phyloP scores from a whole-genome alignment of 1,140 invertebrate genomes.

The Hylaeus volcanicus region DNA sequence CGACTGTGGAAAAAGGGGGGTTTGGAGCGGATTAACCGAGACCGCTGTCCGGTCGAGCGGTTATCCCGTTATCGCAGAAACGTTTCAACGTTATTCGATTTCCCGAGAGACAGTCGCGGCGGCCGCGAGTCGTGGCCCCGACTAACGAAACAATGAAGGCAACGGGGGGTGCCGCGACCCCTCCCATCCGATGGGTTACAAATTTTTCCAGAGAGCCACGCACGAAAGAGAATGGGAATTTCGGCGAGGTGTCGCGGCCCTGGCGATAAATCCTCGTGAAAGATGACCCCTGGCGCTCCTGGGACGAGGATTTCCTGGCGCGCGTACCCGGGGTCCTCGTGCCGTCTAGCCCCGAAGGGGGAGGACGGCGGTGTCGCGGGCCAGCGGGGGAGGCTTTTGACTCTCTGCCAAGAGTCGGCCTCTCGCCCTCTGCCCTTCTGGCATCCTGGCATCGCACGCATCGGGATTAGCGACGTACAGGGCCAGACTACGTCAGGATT shows the following conservation, averaged over 20 bases:
- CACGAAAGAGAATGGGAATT: constrained; percentile 26
- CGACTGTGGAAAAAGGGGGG: too few relatives aligned
- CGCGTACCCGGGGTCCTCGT: constrained; percentile 18
- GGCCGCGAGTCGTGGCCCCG: background rate
- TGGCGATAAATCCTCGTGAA: constrained; percentile 52
- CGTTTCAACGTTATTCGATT: background rate
- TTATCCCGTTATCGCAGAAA: background rate
- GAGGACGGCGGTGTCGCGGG: constrained; percentile 19
- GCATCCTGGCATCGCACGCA: constrained; percentile 56
- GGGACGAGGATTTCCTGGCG: constrained; percentile 42
- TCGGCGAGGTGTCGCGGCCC: constrained; percentile 34
- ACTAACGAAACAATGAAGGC: constrained; percentile 3
- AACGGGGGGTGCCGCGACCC: background rate
- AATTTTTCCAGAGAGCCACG: constrained; percentile 22
- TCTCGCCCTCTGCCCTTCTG: constrained; percentile 38
- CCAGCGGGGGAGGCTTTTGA: constrained; percentile 60
- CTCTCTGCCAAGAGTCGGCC: constrained; percentile 66
- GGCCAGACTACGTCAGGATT: constrained; percentile 65
- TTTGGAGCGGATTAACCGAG: too few relatives aligned
- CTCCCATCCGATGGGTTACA: constrained; percentile 5
- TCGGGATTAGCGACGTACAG: constrained; percentile 60
- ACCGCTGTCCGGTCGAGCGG: too few relatives aligned
- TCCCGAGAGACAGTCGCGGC: background rate
- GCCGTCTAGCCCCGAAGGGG: constrained; percentile 1
- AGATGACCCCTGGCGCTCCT: constrained; percentile 36